Evolutionary conservation across 2,888 invertebrate species (phyloP).

Genomic region (Apocheima hispidaria): DNA sequence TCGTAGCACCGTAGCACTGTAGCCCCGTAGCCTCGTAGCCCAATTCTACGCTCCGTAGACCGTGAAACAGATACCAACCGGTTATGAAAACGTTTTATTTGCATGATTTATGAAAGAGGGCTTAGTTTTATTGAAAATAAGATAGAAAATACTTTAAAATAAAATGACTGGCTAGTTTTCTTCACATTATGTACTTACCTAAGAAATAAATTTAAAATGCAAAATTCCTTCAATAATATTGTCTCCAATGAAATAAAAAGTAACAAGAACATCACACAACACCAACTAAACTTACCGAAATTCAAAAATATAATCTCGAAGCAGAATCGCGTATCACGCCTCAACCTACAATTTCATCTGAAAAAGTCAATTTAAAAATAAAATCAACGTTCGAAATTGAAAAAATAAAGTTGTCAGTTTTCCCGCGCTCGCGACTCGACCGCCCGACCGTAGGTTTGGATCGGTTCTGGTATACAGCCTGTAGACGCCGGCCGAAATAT

Average conservation of each 20-base stretch:
- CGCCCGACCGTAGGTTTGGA: conserved; percentile 57
- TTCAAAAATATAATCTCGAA: conserved; percentile 1
- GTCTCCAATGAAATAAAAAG: too few species aligned
- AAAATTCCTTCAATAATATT: too few species aligned
- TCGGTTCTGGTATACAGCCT: conserved; percentile 66
- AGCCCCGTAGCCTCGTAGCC: conserved; percentile 49
- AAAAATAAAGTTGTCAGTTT: conserved; percentile 49
- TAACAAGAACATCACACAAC: too few species aligned
- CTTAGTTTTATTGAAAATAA: neutral
- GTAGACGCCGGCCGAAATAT: conserved; percentile 55
- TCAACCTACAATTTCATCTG: conserved; percentile 18
- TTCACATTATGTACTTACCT: neutral
- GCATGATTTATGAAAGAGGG: neutral
- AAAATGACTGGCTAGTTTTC: neutral
- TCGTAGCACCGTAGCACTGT: conserved; percentile 49
- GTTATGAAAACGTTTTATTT: conserved; percentile 9
- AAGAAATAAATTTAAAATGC: too few species aligned
- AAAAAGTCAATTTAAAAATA: conserved; percentile 34
- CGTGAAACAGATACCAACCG: conserved; percentile 43
- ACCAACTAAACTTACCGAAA: conserved; percentile 54
- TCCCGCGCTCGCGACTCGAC: conserved; percentile 52
- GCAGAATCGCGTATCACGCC: conserved; percentile 2
- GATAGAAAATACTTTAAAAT: neutral
- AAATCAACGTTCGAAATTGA: conserved; percentile 41
- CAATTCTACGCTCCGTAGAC: conserved; percentile 59